A percentile compares a stretch with the other conserved stretches of the same genome.
phyloP scores from a whole-genome alignment of 2,113 vertebrate genomes.

The Acinonyx jubatus region DNA sequence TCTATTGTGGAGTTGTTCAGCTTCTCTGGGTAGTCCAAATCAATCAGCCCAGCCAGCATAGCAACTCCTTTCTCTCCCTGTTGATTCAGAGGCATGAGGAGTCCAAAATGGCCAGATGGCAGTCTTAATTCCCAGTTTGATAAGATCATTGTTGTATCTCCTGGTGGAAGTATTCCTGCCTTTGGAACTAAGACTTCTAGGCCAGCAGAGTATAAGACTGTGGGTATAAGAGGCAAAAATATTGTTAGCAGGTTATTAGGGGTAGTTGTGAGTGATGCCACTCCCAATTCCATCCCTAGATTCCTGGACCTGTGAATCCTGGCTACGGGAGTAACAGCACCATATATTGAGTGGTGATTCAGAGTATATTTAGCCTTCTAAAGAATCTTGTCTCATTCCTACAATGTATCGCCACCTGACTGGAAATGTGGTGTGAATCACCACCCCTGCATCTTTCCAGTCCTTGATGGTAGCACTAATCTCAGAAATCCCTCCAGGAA shows the following conservation, averaged over 20 bases:
- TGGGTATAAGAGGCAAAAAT: background rate
- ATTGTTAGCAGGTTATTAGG: background rate
- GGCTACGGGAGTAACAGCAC: background rate
- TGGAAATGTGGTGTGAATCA: background rate
- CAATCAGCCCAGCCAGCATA: background rate
- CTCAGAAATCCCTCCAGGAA: background rate
- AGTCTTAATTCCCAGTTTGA: background rate
- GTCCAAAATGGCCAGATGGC: background rate
- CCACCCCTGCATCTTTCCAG: background rate
- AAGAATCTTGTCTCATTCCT: background rate
- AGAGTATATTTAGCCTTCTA: background rate
- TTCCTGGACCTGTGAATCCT: background rate
- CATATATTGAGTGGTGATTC: background rate
- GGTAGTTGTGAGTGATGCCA: background rate
- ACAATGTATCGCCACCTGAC: background rate
- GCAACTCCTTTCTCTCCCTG: background rate
- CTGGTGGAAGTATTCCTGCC: background rate
- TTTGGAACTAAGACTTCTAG: background rate
- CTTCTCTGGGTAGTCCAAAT: background rate
- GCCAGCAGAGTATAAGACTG: background rate
- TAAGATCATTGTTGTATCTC: background rate
- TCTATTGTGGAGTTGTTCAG: background rate
- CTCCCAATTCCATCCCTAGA: background rate
- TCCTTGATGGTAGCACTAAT: background rate
- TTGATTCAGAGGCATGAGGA: background rate